phyloP scores from a whole-genome alignment of 2,113 vertebrate species.

The Calypte anna region DNA sequence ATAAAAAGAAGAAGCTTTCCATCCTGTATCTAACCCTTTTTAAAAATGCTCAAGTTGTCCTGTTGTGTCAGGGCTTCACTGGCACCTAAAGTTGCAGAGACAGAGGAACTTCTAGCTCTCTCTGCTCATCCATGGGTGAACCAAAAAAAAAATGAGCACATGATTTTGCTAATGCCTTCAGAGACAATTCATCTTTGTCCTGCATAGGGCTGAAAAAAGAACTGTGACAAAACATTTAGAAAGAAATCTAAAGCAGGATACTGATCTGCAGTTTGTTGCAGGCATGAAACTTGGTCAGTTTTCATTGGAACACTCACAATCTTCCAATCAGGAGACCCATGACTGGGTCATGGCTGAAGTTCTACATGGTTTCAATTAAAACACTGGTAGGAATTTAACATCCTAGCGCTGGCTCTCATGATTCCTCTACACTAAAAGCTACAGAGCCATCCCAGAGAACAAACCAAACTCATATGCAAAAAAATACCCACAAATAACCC shows the following conservation, averaged over 20 bases:
- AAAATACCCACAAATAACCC: background rate
- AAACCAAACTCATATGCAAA: background rate
- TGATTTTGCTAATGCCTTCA: background rate
- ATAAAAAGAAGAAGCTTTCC: background rate
- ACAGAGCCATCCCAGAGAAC: background rate
- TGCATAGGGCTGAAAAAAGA: background rate
- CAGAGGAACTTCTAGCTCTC: background rate
- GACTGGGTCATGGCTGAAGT: background rate
- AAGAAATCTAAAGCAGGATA: background rate
- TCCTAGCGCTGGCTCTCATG: background rate
- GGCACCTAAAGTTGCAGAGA: fast-evolving
- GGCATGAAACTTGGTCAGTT: background rate
- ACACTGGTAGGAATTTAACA: background rate
- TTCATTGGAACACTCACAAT: background rate
- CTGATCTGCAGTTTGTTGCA: background rate
- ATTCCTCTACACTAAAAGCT: background rate
- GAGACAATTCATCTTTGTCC: background rate
- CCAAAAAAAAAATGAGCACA: background rate
- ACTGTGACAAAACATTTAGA: background rate
- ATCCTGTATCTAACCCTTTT: background rate
- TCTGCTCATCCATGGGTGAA: background rate
- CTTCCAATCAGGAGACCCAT: background rate
- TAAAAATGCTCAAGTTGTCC: background rate
- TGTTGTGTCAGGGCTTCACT: background rate
- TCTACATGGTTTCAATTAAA: background rate